These are phyloP conservation scores for Macheiramphus alcinus DNA, from an alignment of 2,113 vertebrate species.

Conservation along the genomic window DNA sequence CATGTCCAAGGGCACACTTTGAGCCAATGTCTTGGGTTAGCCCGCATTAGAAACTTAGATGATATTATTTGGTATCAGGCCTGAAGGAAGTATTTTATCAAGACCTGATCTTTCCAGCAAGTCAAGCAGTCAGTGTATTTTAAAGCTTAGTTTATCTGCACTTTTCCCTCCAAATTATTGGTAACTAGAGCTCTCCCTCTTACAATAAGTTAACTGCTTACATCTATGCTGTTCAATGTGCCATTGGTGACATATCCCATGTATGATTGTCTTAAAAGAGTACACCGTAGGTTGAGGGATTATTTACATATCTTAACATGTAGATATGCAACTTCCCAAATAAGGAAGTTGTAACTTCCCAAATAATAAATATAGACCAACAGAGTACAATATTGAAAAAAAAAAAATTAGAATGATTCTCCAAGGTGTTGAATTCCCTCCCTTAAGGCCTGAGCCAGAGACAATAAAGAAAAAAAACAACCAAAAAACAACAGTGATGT, in stretches of 20 bases:
- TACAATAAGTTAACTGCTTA: background rate
- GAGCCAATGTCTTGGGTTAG: background rate
- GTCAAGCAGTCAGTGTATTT: background rate
- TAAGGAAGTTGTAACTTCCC: constrained; percentile 28
- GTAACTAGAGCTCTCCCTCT: background rate
- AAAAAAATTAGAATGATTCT: constrained; percentile 60
- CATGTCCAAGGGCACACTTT: background rate
- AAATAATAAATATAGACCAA: constrained; percentile 61
- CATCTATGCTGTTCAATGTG: background rate
- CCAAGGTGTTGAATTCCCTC: background rate
- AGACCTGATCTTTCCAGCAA: background rate
- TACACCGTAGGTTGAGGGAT: background rate
- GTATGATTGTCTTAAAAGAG: constrained; percentile 31
- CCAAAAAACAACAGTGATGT: background rate
- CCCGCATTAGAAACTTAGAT: background rate
- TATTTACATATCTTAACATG: constrained; percentile 45
- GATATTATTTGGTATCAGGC: background rate
- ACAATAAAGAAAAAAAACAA: background rate
- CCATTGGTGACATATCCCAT: background rate
- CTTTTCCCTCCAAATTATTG: background rate
- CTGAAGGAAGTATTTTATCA: background rate
- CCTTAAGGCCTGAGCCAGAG: background rate
- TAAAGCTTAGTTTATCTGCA: background rate
- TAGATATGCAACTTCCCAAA: constrained; percentile 27
- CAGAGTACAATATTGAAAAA: constrained; percentile 1